Base-by-base conservation (phyloP, 2,888 invertebrate species). In the Clepsis dumicolana region DNA sequence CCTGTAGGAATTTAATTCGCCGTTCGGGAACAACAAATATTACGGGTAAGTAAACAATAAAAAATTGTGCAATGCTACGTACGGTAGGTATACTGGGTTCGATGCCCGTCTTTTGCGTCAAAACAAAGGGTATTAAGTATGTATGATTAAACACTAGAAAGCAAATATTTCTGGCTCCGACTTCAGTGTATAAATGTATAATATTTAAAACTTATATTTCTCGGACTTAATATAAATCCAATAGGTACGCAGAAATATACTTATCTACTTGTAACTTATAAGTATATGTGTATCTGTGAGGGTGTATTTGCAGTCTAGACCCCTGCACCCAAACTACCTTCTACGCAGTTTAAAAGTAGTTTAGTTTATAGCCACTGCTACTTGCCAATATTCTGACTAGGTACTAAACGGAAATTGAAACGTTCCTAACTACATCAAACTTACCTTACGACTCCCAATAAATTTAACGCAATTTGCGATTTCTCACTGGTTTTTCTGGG, bases 281-380 rank as follows among this genome's bases (percentile, higher is more conserved):
- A n/a, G n/a, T 29, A 29, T 48, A 7, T 18, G 4, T 12, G 7
- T 21, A 12, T 48, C 21, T 48, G 48, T 48, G 12, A 52, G 27
- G 27, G 52, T 52, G 21, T 12, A n/a, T 50, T 50, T 29, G 54
- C 10, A 29, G 54, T 29, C 29, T 54, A 54, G 54, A 29, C 18
- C 54, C 29, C 12, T 54, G 54, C 16, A 18, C 29, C 2, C 16
- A 54, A 29, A 52, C 27, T n/a, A 52, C 18, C 25, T 14, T n/a
- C 24, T n/a, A 27, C 14, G 8, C 52, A 44, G 44, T 1, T 24
- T n/a, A 21, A n/a, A 18, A 2, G n/a, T 8, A 35, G 10, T 35
- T 10, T n/a, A 2, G 5, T 3, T 21, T 12, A 7, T 21, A 18
- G 18, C 48, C 21, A 21, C 7, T 12, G 18, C 12, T 21, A 21